A percentile compares a stretch with the other conserved stretches of the same genome.
Evolutionary conservation across 2,797 vertebrate genomes (phyloP).

Genomic region (Melanogrammus aeglefinus): DNA sequence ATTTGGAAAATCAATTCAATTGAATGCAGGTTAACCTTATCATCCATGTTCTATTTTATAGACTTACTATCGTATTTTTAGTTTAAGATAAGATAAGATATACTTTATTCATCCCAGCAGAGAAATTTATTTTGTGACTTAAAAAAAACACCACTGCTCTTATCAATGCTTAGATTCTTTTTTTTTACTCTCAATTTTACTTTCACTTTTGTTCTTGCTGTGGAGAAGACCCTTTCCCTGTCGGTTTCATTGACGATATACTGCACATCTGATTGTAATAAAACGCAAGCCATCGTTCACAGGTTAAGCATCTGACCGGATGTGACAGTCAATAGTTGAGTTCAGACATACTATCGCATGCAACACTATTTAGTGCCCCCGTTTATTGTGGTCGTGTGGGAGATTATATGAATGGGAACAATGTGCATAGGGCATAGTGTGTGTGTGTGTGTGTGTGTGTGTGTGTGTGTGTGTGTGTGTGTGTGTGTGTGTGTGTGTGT

Average conservation of each 20-base stretch:
- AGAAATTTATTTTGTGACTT: no score
- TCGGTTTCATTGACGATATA: background rate
- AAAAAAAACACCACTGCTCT: background rate
- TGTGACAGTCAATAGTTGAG: no score
- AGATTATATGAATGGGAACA: no score
- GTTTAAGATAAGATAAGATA: no score
- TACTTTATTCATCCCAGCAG: no score
- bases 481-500: background rate
- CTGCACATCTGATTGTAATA: background rate
- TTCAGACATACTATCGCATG: no score
- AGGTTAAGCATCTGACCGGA: no score
- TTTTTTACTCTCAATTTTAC: background rate
- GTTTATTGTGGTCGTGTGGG: no score
- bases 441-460: background rate
- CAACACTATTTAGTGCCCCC: no score
- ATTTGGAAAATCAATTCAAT: background rate
- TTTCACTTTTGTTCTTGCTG: background rate
- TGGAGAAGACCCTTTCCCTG: no score
- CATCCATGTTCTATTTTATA: background rate
- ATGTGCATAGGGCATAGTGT: no score
- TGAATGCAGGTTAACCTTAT: background rate
- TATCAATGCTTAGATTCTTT: background rate
- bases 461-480: background rate
- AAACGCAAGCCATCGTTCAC: no score
- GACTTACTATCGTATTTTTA: background rate